Percentiles rank a stretch among this genome's conserved stretches.
Evolutionary conservation across 2,113 vertebrate genomes (phyloP).

Genomic region (Macquaria australasica): DNA sequence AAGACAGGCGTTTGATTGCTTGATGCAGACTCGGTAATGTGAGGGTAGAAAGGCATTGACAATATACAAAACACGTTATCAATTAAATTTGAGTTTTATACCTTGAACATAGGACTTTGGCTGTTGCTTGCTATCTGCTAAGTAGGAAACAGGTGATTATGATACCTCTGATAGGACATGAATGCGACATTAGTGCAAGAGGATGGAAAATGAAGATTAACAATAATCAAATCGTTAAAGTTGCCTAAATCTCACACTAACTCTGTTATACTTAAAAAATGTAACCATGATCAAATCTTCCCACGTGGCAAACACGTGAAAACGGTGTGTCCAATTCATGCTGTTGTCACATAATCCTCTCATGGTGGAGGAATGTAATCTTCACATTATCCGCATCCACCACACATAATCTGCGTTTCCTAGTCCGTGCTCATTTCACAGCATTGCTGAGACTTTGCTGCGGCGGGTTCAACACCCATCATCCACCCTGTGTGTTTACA

Average conservation of each 20-base stretch:
- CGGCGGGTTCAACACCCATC: not conserved
- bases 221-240: not conserved
- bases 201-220: not conserved
- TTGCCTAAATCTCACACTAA: not conserved
- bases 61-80: too few species aligned
- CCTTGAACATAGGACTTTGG: too few species aligned
- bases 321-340: slow-evolving; percentile 10
- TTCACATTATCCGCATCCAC: slow-evolving; percentile 31
- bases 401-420: slow-evolving; percentile 23
- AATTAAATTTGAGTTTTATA: too few species aligned
- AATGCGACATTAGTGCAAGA: not conserved
- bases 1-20: too few species aligned
- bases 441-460: not conserved
- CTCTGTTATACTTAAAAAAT: not conserved
- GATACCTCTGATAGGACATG: not conserved
- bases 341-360: slow-evolving; percentile 31
- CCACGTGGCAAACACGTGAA: slow-evolving; percentile 6
- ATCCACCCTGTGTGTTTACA: slow-evolving; percentile 6
- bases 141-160: too few species aligned
- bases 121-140: too few species aligned
- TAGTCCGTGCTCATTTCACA: slow-evolving; percentile 3
- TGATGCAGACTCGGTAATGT: too few species aligned
- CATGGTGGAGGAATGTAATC: slow-evolving; percentile 31
- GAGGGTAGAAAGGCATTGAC: too few species aligned
- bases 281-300: not conserved